A percentile compares a stretch with the other conserved stretches of the same genome.
Conservation (phyloP, 1,140 invertebrate species). For the Liolophura sinensis region DNA sequence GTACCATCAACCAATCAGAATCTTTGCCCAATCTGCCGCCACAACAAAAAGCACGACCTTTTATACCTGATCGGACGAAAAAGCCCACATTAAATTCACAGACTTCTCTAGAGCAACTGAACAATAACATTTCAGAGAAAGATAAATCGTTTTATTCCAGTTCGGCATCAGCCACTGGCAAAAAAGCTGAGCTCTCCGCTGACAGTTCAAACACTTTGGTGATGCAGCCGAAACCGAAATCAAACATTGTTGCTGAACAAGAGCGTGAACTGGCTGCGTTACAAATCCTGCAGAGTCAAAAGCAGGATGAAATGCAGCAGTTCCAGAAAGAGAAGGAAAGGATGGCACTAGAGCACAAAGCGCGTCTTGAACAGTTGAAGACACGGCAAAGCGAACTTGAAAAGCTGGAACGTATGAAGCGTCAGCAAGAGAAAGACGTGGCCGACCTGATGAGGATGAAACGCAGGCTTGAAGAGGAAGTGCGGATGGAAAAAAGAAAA, state of each 20-base stretch:
- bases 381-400: conserved; percentile 58
- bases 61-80: too few relatives aligned
- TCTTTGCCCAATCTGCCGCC: too few relatives aligned
- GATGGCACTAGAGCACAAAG: conserved; percentile 60
- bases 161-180: too few relatives aligned
- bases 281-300: conserved; percentile 64
- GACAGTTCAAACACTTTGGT: too few relatives aligned
- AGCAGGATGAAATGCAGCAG: conserved; percentile 64
- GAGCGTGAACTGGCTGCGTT: conserved; percentile 31
- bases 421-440: conserved; percentile 53
- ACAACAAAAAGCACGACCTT: too few relatives aligned
- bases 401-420: conserved; percentile 65
- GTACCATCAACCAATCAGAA: too few relatives aligned
- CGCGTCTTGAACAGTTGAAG: conserved; percentile 53
- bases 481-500: conserved; percentile 40
- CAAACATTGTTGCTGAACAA: conserved; percentile 6
- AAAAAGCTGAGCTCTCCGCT: too few relatives aligned
- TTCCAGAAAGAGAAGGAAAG: conserved; percentile 60
- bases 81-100: too few relatives aligned
- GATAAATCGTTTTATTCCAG: too few relatives aligned
- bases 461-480: conserved; percentile 32
- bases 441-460: conserved; percentile 49
- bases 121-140: too few relatives aligned
- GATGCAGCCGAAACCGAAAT: neutral
- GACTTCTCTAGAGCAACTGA: too few relatives aligned